These are phyloP conservation scores for Panagrolaimus sp. DNA, from an alignment of 1,140 invertebrate genomes.

Conservation along the genomic window DNA sequence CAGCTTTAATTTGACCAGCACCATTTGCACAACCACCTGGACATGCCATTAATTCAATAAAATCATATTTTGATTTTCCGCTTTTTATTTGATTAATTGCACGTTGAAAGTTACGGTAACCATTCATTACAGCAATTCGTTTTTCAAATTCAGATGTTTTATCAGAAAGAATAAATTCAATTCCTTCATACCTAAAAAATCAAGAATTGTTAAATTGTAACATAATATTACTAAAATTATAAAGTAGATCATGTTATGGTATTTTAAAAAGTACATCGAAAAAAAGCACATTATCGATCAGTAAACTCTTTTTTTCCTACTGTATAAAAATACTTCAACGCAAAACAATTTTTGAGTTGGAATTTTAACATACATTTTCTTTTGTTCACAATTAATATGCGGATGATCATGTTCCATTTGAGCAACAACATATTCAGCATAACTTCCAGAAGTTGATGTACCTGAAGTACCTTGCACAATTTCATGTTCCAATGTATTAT, in stretches of 20 bases:
- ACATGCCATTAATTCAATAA: conserved; percentile 97
- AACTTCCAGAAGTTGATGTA: conserved; percentile 27
- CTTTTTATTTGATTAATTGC: conserved; percentile 89
- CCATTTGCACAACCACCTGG: conserved; percentile 94
- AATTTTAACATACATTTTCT: conserved; percentile 19
- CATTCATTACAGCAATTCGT: conserved; percentile 70
- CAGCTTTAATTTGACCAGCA: conserved; percentile 73
- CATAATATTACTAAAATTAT: too few species aligned
- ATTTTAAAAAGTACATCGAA: too few species aligned
- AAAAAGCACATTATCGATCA: too few species aligned
- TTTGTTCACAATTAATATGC: neutral
- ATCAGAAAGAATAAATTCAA: conserved; percentile 18
- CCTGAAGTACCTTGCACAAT: conserved; percentile 18
- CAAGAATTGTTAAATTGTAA: too few species aligned
- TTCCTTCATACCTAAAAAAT: conserved; percentile 15
- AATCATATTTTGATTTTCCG: conserved; percentile 79
- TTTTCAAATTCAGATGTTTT: conserved; percentile 42
- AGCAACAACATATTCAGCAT: conserved; percentile 25
- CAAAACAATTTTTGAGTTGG: too few species aligned
- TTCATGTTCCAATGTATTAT: conserved; percentile 20
- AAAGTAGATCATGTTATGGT: too few species aligned
- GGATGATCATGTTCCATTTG: conserved; percentile 8
- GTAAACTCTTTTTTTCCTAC: too few species aligned
- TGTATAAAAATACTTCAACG: too few species aligned
- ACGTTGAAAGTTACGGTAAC: conserved; percentile 96